Percentiles rank a stretch among this genome's conserved stretches.
Evolutionary conservation across 1,140 invertebrate genomes (phyloP).

Genomic region (Drosophila equinoxialis): DNA sequence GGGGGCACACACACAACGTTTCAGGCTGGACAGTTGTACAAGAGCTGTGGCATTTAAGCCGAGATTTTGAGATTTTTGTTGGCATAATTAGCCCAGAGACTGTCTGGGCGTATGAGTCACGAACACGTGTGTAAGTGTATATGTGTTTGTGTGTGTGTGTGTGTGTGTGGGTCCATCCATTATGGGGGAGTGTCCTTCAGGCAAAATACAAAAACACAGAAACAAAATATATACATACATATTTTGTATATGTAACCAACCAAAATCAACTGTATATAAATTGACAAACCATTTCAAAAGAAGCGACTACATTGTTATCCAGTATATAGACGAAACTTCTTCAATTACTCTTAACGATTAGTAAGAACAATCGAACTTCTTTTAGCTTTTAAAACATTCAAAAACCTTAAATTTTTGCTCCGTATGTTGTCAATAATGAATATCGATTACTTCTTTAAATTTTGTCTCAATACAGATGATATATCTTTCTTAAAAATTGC

Average conservation of each 20-base stretch:
- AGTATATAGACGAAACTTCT: not conserved
- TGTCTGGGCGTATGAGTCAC: conserved; percentile 18
- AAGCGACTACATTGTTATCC: not conserved
- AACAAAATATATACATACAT: not conserved
- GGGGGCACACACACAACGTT: conserved; percentile 31
- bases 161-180: not conserved
- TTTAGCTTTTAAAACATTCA: no score
- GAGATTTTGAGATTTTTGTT: conserved; percentile 52
- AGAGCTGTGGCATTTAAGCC: conserved; percentile 63
- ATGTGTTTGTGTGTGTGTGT: no score
- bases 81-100: conserved; percentile 62
- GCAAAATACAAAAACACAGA: not conserved
- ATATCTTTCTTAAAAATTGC: not conserved
- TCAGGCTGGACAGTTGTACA: conserved; percentile 59
- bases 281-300: not conserved
- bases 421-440: no score
- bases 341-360: no score
- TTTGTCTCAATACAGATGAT: no score
- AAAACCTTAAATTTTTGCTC: no score
- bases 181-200: conserved; percentile 19
- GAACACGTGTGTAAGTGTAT: not conserved
- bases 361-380: no score
- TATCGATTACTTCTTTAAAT: no score
- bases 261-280: conserved; percentile 6
- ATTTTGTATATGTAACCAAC: no score